Evolutionary conservation across 2,113 vertebrate genomes (phyloP).

Genomic region (Ammodytes dubius): DNA sequence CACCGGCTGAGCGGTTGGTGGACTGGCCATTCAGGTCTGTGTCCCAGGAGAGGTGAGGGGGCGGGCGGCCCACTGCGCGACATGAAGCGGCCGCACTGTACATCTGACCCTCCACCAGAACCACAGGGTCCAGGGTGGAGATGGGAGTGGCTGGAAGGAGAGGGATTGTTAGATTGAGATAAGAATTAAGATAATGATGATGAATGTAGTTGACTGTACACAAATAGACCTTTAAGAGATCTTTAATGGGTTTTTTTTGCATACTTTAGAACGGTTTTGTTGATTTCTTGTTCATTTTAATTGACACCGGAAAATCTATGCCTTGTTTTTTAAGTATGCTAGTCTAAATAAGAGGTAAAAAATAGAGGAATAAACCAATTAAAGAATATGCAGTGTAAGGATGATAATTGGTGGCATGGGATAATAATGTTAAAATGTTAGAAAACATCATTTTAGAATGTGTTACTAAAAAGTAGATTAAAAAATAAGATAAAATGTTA

Average conservation of each 20-base stretch:
- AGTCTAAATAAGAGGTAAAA: neutral
- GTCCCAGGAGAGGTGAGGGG: constrained; percentile 89
- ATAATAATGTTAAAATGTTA: neutral
- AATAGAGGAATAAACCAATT: neutral
- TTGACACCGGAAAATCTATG: neutral
- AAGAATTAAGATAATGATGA: neutral
- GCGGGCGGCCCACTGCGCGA: constrained; percentile 87
- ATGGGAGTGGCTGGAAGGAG: constrained; percentile 78
- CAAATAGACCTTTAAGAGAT: neutral
- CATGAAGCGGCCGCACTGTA: constrained; percentile 87
- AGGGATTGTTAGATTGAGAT: neutral
- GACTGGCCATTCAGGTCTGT: constrained; percentile 85
- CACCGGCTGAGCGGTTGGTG: constrained; percentile 70
- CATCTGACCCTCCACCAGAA: constrained; percentile 87
- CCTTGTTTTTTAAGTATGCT: neutral
- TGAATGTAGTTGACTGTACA: neutral
- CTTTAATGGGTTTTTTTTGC: neutral
- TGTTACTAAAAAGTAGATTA: neutral
- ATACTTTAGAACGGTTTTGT: neutral
- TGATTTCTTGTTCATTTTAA: neutral
- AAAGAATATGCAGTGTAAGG: neutral
- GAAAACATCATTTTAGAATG: too few relatives aligned
- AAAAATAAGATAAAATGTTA: neutral
- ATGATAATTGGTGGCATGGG: neutral
- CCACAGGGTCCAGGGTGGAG: constrained; percentile 71